A percentile compares a stretch with the other conserved stretches of the same genome.
These are phyloP conservation scores for Tortricodes alternella DNA, from an alignment of 2,888 invertebrate species.

Conservation along the genomic window DNA sequence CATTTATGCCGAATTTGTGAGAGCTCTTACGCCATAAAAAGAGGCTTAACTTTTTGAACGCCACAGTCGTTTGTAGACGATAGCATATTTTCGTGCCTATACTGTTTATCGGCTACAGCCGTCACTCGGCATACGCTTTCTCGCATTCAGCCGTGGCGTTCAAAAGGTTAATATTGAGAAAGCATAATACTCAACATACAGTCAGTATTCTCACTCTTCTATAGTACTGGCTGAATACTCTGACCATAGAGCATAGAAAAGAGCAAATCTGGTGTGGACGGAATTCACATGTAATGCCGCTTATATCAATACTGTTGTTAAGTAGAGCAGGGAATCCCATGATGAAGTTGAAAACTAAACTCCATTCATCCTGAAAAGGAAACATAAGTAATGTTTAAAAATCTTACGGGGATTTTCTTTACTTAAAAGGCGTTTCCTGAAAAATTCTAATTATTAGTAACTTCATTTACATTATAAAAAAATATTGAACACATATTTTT, in stretches of 20 bases:
- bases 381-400: slow-evolving; percentile 5
- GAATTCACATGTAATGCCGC: slow-evolving; percentile 75
- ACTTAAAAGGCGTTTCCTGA: too few relatives aligned
- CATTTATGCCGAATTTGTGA: too few relatives aligned
- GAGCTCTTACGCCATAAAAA: too few relatives aligned
- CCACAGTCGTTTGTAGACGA: too few relatives aligned
- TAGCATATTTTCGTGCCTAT: too few relatives aligned
- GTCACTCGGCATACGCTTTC: too few relatives aligned
- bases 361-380: slow-evolving; percentile 89
- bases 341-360: slow-evolving; percentile 86
- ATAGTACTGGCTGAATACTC: slow-evolving; percentile 89
- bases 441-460: too few relatives aligned
- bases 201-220: slow-evolving; percentile 86
- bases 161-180: background rate
- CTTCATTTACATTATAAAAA: too few relatives aligned
- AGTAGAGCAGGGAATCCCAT: slow-evolving; percentile 85
- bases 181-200: slow-evolving; percentile 69
- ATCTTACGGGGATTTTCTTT: too few relatives aligned
- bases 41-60: too few relatives aligned
- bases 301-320: slow-evolving; percentile 73
- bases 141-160: background rate
- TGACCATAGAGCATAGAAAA: slow-evolving; percentile 85
- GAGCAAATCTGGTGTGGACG: slow-evolving; percentile 85
- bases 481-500: too few relatives aligned
- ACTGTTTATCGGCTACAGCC: too few relatives aligned